A percentile compares a stretch with the other conserved stretches of the same genome.
Conservation (phyloP, 2,797 vertebrate genomes). For the Enteromius afrohamiltoni region DNA sequence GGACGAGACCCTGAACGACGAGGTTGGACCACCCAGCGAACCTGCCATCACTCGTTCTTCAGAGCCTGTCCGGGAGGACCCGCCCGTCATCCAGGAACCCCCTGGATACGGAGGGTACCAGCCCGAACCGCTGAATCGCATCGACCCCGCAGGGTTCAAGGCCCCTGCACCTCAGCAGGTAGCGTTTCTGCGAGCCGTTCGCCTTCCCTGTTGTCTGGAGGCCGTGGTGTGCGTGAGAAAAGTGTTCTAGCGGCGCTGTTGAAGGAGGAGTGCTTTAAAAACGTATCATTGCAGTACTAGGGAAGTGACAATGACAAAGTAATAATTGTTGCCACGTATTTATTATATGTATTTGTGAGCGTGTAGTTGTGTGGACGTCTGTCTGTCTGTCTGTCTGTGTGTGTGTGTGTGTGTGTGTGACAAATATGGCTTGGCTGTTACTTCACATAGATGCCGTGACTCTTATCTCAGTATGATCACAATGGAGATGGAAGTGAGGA, state of each 20-base stretch:
- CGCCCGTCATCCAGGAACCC: constrained; percentile 89
- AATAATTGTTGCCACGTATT: constrained; percentile 61
- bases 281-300: constrained; percentile 27
- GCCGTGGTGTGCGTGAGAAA: constrained; percentile 82
- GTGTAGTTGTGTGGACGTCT: constrained; percentile 64
- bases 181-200: constrained; percentile 85
- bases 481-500: constrained; percentile 50
- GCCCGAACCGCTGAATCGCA: constrained; percentile 87
- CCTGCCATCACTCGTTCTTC: constrained; percentile 98
- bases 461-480: constrained; percentile 65
- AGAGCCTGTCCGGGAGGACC: constrained; percentile 94
- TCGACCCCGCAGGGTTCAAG: constrained; percentile 96
- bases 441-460: constrained; percentile 66
- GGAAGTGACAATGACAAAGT: constrained; percentile 48
- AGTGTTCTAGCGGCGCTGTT: constrained; percentile 83
- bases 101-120: constrained; percentile 83
- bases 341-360: constrained; percentile 64
- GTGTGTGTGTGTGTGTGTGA: constrained; percentile 49
- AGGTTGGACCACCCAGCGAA: constrained; percentile 89
- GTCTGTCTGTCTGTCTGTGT: constrained; percentile 9
- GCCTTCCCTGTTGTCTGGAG: constrained; percentile 86
- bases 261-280: constrained; percentile 57
- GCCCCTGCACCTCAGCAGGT: constrained; percentile 89
- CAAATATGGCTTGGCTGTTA: constrained; percentile 65
- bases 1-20: constrained; percentile 97